A percentile compares a stretch with the other conserved stretches of the same genome.
Evolutionary conservation across 1,140 invertebrate species (phyloP).

Genomic region (Pinna nobilis): DNA sequence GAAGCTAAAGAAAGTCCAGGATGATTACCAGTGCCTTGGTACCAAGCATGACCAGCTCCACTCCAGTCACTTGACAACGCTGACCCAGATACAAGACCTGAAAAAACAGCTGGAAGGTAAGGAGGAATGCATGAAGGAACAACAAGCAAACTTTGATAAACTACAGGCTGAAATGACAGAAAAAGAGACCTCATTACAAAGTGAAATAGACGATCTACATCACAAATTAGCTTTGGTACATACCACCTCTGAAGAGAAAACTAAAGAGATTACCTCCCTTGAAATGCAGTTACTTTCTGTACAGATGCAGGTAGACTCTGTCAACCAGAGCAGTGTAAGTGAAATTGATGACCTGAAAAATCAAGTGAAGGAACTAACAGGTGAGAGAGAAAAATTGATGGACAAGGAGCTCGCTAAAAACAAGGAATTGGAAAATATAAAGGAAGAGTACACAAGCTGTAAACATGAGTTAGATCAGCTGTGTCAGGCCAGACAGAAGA

Average conservation of each 20-base stretch:
- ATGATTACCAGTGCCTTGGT: conserved; percentile 35
- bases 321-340: conserved; percentile 2
- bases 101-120: conserved; percentile 32
- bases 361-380: conserved; percentile 20
- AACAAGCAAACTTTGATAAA: conserved; percentile 20
- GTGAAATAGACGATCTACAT: conserved; percentile 28
- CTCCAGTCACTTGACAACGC: conserved; percentile 31
- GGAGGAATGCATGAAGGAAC: conserved; percentile 16
- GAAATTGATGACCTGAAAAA: conserved; percentile 26
- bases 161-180: conserved; percentile 29
- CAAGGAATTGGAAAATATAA: conserved; percentile 46
- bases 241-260: conserved; percentile 26
- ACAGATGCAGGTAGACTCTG: conserved; percentile 40
- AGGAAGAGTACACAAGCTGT: conserved; percentile 17
- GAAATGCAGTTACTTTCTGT: conserved; percentile 44
- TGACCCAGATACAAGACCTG: conserved; percentile 32
- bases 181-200: conserved; percentile 3
- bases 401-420: conserved; percentile 43
- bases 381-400: conserved; percentile 34
- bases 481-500: background rate
- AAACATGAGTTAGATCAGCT: conserved; percentile 29
- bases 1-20: conserved; percentile 24
- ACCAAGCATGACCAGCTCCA: conserved; percentile 40
- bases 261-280: conserved; percentile 29
- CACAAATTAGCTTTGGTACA: conserved; percentile 28